phyloP scores from a whole-genome alignment of 2,888 invertebrate genomes.

The Caenorhabditis sp. region DNA sequence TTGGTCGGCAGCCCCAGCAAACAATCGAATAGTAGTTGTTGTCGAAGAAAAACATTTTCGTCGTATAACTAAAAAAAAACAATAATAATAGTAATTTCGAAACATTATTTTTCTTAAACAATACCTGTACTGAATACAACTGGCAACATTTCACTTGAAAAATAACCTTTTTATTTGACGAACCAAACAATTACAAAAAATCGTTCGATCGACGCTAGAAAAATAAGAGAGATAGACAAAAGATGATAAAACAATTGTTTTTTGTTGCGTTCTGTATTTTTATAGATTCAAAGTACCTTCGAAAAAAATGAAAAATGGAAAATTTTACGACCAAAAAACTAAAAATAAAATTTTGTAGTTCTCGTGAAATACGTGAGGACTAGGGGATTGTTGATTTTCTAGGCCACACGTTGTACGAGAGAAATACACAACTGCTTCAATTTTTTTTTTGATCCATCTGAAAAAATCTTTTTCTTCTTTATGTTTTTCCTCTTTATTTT shows the following conservation, averaged over 20 bases:
- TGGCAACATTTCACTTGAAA: not conserved
- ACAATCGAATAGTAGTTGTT: not conserved
- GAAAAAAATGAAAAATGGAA: not conserved
- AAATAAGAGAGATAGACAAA: not conserved
- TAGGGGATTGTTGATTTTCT: not conserved
- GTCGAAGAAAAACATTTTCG: not conserved
- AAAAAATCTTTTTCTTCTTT: no score
- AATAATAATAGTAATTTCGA: not conserved
- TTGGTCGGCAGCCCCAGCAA: not conserved
- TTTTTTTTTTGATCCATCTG: not conserved
- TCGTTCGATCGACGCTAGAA: conserved; percentile 1
- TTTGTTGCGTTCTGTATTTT: not conserved
- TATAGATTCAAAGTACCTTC: not conserved
- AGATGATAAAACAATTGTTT: conserved; percentile 1
- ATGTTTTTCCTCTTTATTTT: no score
- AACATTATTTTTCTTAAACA: not conserved
- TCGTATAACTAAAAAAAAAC: not conserved
- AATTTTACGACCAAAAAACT: not conserved
- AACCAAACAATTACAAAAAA: not conserved
- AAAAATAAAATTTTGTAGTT: not conserved
- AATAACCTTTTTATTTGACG: not conserved
- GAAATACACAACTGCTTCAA: not conserved
- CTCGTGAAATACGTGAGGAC: not conserved
- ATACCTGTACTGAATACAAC: not conserved
- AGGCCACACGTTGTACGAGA: not conserved